Conservation (phyloP, 1,140 invertebrate genomes). For the Drosophila willistoni region DNA sequence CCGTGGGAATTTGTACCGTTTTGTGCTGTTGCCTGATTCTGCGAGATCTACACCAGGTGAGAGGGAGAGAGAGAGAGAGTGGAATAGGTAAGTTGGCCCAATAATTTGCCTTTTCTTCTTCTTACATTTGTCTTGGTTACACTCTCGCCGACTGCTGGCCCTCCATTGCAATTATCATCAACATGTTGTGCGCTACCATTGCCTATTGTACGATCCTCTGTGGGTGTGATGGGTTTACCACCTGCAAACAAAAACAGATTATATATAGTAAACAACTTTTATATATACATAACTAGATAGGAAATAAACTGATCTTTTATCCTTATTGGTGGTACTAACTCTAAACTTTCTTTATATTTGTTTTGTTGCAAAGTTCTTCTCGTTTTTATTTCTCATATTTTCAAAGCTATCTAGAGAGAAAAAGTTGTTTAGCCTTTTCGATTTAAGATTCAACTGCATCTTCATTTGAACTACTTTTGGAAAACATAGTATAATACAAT, state of each 20-base stretch:
- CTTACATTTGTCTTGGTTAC: conserved; percentile 79
- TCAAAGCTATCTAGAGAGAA: too few species aligned
- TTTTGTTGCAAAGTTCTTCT: too few species aligned
- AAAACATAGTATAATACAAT: too few species aligned
- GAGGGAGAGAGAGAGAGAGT: background rate
- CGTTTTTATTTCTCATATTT: too few species aligned
- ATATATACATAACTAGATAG: background rate
- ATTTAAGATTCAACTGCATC: too few species aligned
- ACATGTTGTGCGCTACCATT: conserved; percentile 78
- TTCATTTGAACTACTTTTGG: too few species aligned
- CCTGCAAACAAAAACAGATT: conserved; percentile 38
- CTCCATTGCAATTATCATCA: conserved; percentile 72
- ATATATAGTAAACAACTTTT: too few species aligned
- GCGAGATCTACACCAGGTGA: conserved; percentile 62
- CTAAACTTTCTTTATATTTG: too few species aligned
- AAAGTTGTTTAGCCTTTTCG: too few species aligned
- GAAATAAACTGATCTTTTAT: background rate
- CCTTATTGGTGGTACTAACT: too few species aligned
- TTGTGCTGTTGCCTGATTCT: conserved; percentile 81
- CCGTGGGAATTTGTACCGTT: conserved; percentile 83
- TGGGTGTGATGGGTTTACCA: conserved; percentile 92
- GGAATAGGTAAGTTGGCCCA: background rate
- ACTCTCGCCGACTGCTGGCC: conserved; percentile 66
- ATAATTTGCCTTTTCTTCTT: background rate
- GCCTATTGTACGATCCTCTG: conserved; percentile 83